These are phyloP conservation scores for Drosophila paracracens DNA, from an alignment of 2,888 invertebrate genomes.

Conservation along the genomic window DNA sequence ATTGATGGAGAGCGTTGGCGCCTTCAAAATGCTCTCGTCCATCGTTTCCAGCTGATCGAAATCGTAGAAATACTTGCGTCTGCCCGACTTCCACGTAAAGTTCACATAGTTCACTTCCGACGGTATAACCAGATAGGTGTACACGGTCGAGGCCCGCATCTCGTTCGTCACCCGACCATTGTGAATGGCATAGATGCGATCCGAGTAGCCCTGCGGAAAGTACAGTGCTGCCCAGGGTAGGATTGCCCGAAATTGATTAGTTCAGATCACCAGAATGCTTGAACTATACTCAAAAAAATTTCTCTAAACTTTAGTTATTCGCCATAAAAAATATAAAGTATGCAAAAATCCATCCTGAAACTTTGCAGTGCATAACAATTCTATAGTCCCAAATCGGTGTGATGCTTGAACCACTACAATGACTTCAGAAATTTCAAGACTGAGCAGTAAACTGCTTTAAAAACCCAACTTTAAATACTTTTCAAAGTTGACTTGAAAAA, in stretches of 20 bases:
- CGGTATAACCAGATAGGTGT: slow-evolving; percentile 94
- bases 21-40: slow-evolving; percentile 92
- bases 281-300: not conserved
- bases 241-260: not conserved
- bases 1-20: slow-evolving; percentile 95
- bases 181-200: slow-evolving; percentile 92
- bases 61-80: slow-evolving; percentile 93
- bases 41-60: slow-evolving; percentile 94
- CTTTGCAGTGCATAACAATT: not conserved
- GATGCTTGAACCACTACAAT: not conserved
- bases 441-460: not conserved
- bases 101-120: slow-evolving; percentile 96
- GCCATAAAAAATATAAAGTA: not conserved
- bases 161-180: slow-evolving; percentile 94
- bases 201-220: slow-evolving; percentile 81
- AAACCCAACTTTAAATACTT: not conserved
- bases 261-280: not conserved
- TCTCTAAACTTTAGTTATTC: not conserved
- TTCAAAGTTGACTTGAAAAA: not conserved
- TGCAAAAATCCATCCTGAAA: not conserved
- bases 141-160: slow-evolving; percentile 95
- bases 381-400: too few relatives aligned
- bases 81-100: slow-evolving; percentile 95
- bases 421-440: not conserved
- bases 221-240: slow-evolving; percentile 68